Evolutionary conservation across 2,888 invertebrate genomes (phyloP).

Genomic region (Pecten maximus): DNA sequence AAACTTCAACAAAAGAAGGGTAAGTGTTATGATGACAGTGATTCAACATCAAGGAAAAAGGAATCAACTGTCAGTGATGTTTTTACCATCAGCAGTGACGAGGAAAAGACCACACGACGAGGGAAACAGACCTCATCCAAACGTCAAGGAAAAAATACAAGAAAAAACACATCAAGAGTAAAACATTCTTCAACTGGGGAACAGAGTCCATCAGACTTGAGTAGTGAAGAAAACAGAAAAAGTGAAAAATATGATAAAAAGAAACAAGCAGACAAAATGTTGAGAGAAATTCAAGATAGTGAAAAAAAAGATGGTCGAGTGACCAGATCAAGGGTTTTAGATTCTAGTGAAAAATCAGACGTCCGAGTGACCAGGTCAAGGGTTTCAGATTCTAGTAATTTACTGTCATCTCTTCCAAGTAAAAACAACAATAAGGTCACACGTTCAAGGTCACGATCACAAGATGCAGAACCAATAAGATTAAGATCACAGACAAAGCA

Average conservation of each 20-base stretch:
- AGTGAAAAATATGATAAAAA: not conserved
- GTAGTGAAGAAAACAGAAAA: not conserved
- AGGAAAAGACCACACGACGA: not conserved
- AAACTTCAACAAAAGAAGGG: not conserved
- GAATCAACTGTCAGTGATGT: not conserved
- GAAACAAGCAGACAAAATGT: not conserved
- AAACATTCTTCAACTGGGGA: not conserved
- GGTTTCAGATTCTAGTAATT: not conserved
- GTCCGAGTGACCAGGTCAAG: not conserved
- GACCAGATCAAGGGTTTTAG: not conserved
- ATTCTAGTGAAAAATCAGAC: not conserved
- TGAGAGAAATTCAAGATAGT: not conserved
- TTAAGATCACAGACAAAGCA: conserved; percentile 34
- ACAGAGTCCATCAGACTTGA: not conserved
- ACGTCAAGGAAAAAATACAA: not conserved
- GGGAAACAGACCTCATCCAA: not conserved
- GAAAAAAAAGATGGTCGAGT: not conserved
- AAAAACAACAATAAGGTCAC: not conserved
- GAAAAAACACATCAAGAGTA: not conserved
- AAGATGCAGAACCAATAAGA: not conserved
- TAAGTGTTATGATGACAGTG: conserved; percentile 4
- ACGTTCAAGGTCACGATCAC: conserved; percentile 26
- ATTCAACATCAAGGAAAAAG: not conserved
- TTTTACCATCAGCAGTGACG: not conserved
- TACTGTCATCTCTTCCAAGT: not conserved